Evolutionary conservation across 2,888 invertebrate genomes (phyloP), one percentile per base, ranked within the genome.

Genomic region (Galerucella pusilla): DNA sequence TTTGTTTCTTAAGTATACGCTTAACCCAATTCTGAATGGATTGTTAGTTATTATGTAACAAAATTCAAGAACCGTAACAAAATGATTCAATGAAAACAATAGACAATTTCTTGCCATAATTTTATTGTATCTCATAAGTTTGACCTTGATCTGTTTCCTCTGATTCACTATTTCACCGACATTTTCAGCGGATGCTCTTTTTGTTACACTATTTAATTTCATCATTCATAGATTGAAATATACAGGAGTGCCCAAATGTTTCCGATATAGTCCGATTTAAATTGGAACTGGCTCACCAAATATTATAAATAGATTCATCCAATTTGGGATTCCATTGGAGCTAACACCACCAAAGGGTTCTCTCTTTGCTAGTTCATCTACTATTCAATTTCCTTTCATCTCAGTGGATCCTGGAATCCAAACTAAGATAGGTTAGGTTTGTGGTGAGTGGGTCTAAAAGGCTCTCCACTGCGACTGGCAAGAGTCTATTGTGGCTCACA

Each of bases 51-150:
- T 77, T 78, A 75, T 78, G 78, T 79, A 78, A 73, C 71, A 73
- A 76, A 70, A 79, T 71, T 77, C 77, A 75, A 67, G 75, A 75
- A 77, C 76, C 80, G 76, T 80, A 75, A 75, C 80, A 77, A 76
- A 79, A 71, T 79, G 78, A 80, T 77, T 78, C 77, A 77, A 76
- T 68, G 49, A 71, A 76, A 77, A 79, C 80, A 79, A 80, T 80
- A 72, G 77, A 75, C 73, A 75, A 78, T 78, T 76, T 74, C 73
- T 68, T 64, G 71, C 71, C 63, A 63, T 67, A 66, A 70, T 71
- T 71, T 75, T 75, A 75, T 75, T 71, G 60, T 71, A 68, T 71
- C 75, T 75, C 75, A 66, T 59, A 45, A 67, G 67, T 35, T 54
- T 46, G 63, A 75, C 75, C 75, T 75, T 75, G 75, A 75, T 75